Base-by-base conservation (phyloP, 2,888 invertebrate species). In the Halictus quadricinctus region DNA sequence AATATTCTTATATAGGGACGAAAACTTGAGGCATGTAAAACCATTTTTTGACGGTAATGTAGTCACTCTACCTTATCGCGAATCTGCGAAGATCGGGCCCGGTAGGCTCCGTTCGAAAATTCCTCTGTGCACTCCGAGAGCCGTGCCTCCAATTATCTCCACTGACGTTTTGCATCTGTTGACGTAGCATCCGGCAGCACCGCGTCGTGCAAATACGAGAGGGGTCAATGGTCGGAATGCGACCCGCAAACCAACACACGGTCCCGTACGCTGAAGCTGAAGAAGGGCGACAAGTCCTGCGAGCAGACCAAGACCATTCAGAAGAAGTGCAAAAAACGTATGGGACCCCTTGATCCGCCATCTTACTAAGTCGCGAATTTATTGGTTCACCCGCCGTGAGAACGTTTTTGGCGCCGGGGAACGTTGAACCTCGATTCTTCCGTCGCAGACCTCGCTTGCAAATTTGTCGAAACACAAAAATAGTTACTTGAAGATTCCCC, bases 301-400 rank as follows among this genome's bases (percentile, higher is more conserved):
- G 98, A 98, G 94, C 96, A 96, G 89, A 96, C 97, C 91, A 98
- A 98, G 95, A 97, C 97, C 86, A 97, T 98, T 91, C 97, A 97
- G 95, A 98, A 98, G 95, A 98, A 98, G 94, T 98, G 98, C 96
- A 98, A 98, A 96, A 98, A 98, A 96, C 97, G 98, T 98, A 85
- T 15, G 75, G 10, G 1, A 29, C 66, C 12, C 41, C 12, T 72
- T 79, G 3, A 54, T 36, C 21, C 21, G 0, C 25, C 15, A 3
- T n/a, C 13, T 60, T 60, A 0, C 5, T 25, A 3, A 1, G 12
- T 54, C 50, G 21, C 50, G 50, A 21, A 15, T 54, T 8, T 54
- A 54, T 54, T n/a, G 10, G 54, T 54, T 54, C 54, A 54, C 54
- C 54, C 54, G 54, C n/a, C 54, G 54, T 54, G 54, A 54, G 54